Conservation (phyloP, 92 coral and sea anemone genomes). For the Meandrina meandrites region DNA sequence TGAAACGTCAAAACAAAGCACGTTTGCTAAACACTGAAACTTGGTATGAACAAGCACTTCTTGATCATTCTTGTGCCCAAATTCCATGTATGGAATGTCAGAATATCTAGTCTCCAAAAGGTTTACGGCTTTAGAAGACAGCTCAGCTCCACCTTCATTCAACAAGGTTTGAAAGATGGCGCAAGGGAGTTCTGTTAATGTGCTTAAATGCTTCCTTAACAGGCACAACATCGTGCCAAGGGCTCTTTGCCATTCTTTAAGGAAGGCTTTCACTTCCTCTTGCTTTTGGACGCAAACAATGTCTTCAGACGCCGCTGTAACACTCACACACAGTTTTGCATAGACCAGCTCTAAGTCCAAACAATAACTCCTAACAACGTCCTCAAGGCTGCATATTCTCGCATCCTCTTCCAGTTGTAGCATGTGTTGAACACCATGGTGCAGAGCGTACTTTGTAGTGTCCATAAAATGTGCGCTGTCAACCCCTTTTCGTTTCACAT, state of each 20-base stretch:
- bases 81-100: neutral
- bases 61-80: neutral
- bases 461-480: neutral
- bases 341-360: constrained; percentile 16
- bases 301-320: neutral
- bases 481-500: constrained; percentile 11
- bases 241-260: neutral
- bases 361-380: neutral
- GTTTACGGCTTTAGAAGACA: neutral
- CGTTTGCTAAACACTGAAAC: neutral
- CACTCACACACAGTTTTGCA: constrained; percentile 14
- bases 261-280: neutral
- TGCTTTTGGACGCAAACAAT: no score
- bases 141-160: neutral
- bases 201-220: neutral
- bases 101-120: neutral
- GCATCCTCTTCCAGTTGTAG: constrained; percentile 6
- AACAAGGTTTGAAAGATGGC: neutral
- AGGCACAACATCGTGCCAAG: neutral
- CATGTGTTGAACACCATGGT: constrained; percentile 32
- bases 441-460: constrained; percentile 17
- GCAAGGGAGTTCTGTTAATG: neutral
- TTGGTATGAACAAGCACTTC: neutral
- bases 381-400: constrained; percentile 11
- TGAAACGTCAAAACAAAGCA: constrained; percentile 10